These are phyloP conservation scores for pig (Sus scrofa) DNA, from an alignment of 2,113 vertebrate species.

Conservation along the genomic window DNA sequence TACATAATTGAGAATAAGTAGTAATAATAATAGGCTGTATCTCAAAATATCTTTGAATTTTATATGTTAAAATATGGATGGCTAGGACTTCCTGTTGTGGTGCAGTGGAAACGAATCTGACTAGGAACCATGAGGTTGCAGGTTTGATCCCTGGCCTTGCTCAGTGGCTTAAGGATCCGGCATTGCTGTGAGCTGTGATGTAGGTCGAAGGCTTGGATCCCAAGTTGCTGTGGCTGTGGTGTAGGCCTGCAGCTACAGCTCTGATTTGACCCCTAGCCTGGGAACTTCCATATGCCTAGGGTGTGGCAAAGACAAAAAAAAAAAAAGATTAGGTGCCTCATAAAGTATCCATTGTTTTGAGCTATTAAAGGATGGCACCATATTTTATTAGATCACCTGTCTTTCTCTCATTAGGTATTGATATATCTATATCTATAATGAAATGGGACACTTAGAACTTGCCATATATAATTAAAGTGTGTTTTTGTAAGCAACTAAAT, in stretches of 20 bases:
- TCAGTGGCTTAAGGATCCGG: too few relatives aligned
- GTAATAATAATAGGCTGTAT: not conserved
- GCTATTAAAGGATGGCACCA: not conserved
- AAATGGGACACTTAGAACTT: not conserved
- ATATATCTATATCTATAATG: not conserved
- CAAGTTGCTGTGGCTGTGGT: too few relatives aligned
- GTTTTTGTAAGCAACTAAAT: conserved; percentile 15
- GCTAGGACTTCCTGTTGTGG: too few relatives aligned
- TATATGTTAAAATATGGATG: not conserved
- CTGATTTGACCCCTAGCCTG: too few relatives aligned
- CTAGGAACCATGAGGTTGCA: too few relatives aligned
- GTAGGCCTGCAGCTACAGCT: too few relatives aligned
- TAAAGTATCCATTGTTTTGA: not conserved
- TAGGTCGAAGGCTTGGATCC: too few relatives aligned
- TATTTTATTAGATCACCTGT: not conserved
- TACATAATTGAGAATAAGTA: not conserved
- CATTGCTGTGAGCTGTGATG: too few relatives aligned
- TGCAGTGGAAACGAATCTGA: too few relatives aligned
- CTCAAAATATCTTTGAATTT: conserved; percentile 31
- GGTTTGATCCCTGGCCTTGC: too few relatives aligned
- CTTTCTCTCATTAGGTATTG: not conserved
- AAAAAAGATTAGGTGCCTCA: not conserved
- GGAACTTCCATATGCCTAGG: too few relatives aligned
- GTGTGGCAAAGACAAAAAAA: too few relatives aligned
- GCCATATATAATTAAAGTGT: not conserved